Evolutionary conservation across 2,113 vertebrate species (phyloP), one percentile per base, ranked within the genome.

Genomic region (Pangasianodon hypophthalmus): DNA sequence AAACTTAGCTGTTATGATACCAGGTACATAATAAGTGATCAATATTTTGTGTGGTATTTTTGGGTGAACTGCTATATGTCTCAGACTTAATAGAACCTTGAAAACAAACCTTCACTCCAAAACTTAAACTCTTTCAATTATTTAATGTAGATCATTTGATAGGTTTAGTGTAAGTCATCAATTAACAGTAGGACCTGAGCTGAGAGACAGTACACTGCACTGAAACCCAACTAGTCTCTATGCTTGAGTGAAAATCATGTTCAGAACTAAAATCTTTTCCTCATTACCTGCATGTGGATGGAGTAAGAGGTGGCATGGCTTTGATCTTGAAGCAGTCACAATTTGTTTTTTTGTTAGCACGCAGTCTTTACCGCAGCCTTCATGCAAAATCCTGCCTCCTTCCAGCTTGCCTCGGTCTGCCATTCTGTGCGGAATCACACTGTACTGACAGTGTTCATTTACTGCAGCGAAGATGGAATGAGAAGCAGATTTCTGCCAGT

Each of bases 281-380:
- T 73, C 90, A 46, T 87, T 44, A 62, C 88, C 46, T 86, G 88
- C 91, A 92, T 84, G 84, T 88, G 90, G 86, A 46, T 86, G 94
- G 60, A 91, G 58, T 89, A 79, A 91, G 91, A 90, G 83, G 88
- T 92, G 90, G 88, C 91, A 90, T 90, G 60, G 69, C 93, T 94
- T 94, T 94, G 93, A 95, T 94, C 94, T 87, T 87, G 89, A 21
- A 90, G 90, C 93, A 93, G 88, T 81, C 87, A 80, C 85, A 93
- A 94, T 95, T 95, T 90, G 90, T 94, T 92, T 91, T 91, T 80
- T 92, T 91, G 93, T 93, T 94, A 93, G 92, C 91, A 89, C 93
- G 91, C 90, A 94, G 91, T 94, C 93, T 93, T 85, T 21, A 62
- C 90, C 85, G 86, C 90, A 82, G 91, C 85, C 86, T 93, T 93